Evolutionary conservation across 2,888 invertebrate species (phyloP).

Genomic region (Pristionchus arcanus): DNA sequence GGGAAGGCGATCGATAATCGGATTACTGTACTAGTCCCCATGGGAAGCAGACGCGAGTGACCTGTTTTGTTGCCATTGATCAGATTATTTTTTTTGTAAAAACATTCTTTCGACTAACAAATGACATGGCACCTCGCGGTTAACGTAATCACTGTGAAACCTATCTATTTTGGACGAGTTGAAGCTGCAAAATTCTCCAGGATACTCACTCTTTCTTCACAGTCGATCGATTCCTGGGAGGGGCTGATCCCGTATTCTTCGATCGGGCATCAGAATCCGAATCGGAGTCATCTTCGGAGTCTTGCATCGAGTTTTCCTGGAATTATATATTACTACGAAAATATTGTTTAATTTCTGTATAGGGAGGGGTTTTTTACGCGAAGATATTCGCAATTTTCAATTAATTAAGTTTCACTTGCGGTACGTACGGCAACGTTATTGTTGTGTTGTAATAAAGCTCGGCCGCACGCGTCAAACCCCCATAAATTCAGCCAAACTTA

Average conservation of each 20-base stretch:
- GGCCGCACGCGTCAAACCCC: not conserved
- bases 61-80: not conserved
- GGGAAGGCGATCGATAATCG: constrained; percentile 2
- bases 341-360: not conserved
- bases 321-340: not conserved
- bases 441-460: not conserved
- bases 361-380: not conserved
- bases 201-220: constrained; percentile 13
- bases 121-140: too few relatives aligned
- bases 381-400: too few relatives aligned
- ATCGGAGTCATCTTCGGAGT: not conserved
- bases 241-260: constrained; percentile 16
- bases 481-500: not conserved
- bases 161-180: not conserved
- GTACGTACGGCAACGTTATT: not conserved
- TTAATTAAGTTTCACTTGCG: not conserved
- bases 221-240: constrained; percentile 9
- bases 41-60: too few relatives aligned
- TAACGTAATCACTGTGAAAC: too few relatives aligned
- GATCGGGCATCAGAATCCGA: constrained; percentile 30
- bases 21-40: not conserved
- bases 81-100: not conserved
- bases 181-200: not conserved
- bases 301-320: constrained; percentile 17
- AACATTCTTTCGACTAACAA: not conserved